Base-by-base conservation (phyloP, 2,113 vertebrate species). In the Leucosticte australis region DNA sequence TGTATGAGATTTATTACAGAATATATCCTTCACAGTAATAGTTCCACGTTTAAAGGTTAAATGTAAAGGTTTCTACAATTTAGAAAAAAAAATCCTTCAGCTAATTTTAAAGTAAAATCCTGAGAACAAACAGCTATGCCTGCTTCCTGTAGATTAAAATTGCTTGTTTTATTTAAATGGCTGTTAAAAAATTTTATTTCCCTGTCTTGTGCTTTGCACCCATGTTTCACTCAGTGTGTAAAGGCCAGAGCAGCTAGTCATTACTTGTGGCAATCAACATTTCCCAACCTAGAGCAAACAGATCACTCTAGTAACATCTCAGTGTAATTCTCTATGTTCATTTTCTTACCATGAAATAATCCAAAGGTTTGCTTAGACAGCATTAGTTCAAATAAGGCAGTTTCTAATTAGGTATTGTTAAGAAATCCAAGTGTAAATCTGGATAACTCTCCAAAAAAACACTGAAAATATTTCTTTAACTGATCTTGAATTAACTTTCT, bases 171-270 rank as follows among this genome's bases (percentile, higher is more conserved):
- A 88, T 35, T 84, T 19, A 55, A 77, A 62, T 7, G 17, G 7
- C 10, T 73, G 59, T 27, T 55, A 46, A 56, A 65, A 79, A 82
- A 15, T 3, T 53, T 69, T 65, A 62, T 62, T 80, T 83, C 18
- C 26, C 35, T 23, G 11, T 44, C 31, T 57, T 5, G 1, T 69
- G 47, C 26, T 83, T 57, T 67, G 7, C 47, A 62, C 28, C 26
- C 41, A 7, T 0, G 0, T 28, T 87, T 24, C 0, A 1, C 35
- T 67, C 30, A 27, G 37, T 1, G 1, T 42, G 42, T 6, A 74
- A 63, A 64, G 53, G 31, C 50, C 35, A 50, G 13, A 49, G 2
- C 6, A 68, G 30, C 14, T 76, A 59, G 74, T 23, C 37, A 15
- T 15, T 73, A 60, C 37, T 47, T 56, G 39, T 49, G 23, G 50